These are phyloP conservation scores for Linnaemya tessellans DNA, from an alignment of 2,888 invertebrate genomes.

Conservation along the genomic window DNA sequence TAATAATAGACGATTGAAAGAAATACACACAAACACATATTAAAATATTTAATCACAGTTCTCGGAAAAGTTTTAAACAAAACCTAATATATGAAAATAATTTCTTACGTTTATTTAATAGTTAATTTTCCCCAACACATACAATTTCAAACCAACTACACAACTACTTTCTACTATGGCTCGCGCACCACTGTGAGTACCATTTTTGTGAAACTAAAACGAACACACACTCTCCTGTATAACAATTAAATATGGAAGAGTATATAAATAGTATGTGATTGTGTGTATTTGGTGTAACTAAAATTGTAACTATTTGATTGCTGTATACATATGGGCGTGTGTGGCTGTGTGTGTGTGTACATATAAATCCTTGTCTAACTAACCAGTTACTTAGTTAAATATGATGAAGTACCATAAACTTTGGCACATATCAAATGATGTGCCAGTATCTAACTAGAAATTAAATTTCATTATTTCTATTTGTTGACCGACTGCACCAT, in stretches of 20 bases:
- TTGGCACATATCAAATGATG: slow-evolving; percentile 23
- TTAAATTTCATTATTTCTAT: slow-evolving; percentile 70
- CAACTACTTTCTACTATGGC: slow-evolving; percentile 22
- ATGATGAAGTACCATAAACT: slow-evolving; percentile 32
- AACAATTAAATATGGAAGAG: slow-evolving; percentile 19
- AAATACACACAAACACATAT: neutral
- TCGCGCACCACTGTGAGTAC: slow-evolving; percentile 14
- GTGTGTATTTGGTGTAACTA: slow-evolving; percentile 10
- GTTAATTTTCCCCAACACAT: neutral
- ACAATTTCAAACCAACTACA: slow-evolving; percentile 26
- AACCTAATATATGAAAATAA: neutral
- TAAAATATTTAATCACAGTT: slow-evolving; percentile 41
- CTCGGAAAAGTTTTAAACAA: slow-evolving; percentile 27
- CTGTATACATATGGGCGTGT: neutral
- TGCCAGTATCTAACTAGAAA: slow-evolving; percentile 60
- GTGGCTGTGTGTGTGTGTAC: neutral
- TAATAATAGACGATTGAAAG: too few relatives aligned
- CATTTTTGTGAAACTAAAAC: slow-evolving; percentile 13
- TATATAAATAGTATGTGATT: neutral
- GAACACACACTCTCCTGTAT: slow-evolving; percentile 26
- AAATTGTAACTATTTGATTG: slow-evolving; percentile 39
- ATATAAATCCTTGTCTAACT: slow-evolving; percentile 16
- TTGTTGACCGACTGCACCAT: slow-evolving; percentile 63
- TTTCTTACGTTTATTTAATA: neutral
- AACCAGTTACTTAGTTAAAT: slow-evolving; percentile 16